Conservation (phyloP, 2,888 invertebrate genomes). For the Mesorhabditis spiculigera region DNA sequence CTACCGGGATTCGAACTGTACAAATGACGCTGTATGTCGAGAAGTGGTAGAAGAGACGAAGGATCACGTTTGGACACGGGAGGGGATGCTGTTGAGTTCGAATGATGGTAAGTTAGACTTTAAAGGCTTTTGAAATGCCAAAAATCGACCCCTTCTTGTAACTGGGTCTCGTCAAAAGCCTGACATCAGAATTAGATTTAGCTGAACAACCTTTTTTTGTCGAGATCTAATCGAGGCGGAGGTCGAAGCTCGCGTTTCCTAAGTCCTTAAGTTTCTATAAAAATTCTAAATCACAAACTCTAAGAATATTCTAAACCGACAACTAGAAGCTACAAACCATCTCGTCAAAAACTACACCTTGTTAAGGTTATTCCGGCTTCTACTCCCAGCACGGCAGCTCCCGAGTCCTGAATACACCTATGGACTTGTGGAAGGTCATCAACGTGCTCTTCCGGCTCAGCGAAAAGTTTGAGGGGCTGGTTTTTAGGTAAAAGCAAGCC, state of each 20-base stretch:
- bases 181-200: no score
- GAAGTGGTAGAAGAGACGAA: constrained; percentile 31
- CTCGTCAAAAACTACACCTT: not conserved
- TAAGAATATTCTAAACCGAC: no score
- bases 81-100: constrained; percentile 17
- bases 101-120: constrained; percentile 7
- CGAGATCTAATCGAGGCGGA: no score
- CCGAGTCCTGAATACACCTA: not conserved
- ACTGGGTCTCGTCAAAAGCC: no score
- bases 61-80: constrained; percentile 28
- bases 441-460: constrained; percentile 33
- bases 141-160: no score
- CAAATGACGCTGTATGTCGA: constrained; percentile 26
- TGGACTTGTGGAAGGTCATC: constrained; percentile 36
- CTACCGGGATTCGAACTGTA: constrained; percentile 29
- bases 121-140: not conserved
- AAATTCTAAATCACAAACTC: no score
- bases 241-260: no score
- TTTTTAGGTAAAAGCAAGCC: constrained; percentile 20
- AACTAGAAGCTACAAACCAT: not conserved
- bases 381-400: constrained; percentile 7
- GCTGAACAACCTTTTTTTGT: no score
- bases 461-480: constrained; percentile 27
- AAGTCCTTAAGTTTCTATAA: no score
- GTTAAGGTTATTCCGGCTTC: not conserved